Base-by-base conservation (phyloP, 2,113 vertebrate genomes). In the Strigops habroptila region DNA sequence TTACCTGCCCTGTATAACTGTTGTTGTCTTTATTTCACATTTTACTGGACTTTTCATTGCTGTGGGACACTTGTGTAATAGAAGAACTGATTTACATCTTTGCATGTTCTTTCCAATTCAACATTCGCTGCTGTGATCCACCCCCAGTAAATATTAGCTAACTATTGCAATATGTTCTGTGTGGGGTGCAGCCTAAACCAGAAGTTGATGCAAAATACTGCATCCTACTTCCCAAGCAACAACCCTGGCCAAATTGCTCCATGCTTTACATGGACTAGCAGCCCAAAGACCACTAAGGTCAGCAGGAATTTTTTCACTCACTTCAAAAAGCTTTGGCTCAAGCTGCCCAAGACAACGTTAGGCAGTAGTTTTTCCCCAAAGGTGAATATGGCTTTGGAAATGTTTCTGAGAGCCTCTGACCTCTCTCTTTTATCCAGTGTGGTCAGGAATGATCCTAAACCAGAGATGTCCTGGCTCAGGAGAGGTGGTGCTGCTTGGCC, bases 141-240 rank as follows among this genome's bases (percentile, higher is more conserved):
- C 41, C 23, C 59, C 60, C 88, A 90, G 68, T 53, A 88, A 95
- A 88, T 91, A 81, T 37, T 67, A 88, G 76, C 59, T 91, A 96
- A 94, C 59, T 86, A 33, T 73, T 97, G 69, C 92, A 95, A 37
- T 39, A 67, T 83, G 73, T 78, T 83, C 51, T 63, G 46, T 57
- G 35, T 53, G n/a, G 68, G 46, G 46, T 94, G 64, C 59, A 78
- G 82, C 43, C 31, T 88, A 86, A 90, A 93, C 39, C 71, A 92
- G 79, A 90, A 88, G 14, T 5, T 81, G 24, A 74, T 92, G 51
- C 68, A 88, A 95, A 93, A 88, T 74, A 59, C 33, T 12, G 1
- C 62, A 64, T 90, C 49, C 57, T 52, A 21, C 82, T 83, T 90
- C 53, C 59, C 75, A 92, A 67, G n/a, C 22, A 75, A 57, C 8